Evolutionary conservation across 2,888 invertebrate species (phyloP).

Genomic region (Eledone cirrhosa): DNA sequence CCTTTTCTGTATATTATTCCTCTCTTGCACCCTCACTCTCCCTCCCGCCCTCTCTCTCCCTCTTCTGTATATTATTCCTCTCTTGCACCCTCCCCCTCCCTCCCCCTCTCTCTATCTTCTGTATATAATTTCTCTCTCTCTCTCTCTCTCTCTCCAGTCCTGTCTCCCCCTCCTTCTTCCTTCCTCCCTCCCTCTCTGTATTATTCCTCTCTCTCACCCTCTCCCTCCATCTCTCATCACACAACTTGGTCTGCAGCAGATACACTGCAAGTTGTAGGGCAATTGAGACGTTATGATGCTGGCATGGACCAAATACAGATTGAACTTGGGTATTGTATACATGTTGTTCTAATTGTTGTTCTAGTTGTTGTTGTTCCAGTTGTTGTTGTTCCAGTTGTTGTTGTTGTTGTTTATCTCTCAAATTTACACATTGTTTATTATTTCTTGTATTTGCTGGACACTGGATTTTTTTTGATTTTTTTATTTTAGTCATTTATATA

Average conservation of each 20-base stretch:
- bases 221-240: slow-evolving; percentile 6
- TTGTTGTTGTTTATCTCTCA: not conserved
- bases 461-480: too few relatives aligned
- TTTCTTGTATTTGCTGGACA: too few relatives aligned
- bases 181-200: not conserved
- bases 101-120: not conserved
- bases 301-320: slow-evolving; percentile 27
- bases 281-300: slow-evolving; percentile 18
- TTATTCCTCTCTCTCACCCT: not conserved
- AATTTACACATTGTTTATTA: too few relatives aligned
- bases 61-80: not conserved
- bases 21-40: not conserved
- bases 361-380: not conserved
- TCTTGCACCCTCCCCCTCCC: not conserved
- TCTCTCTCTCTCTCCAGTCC: not conserved
- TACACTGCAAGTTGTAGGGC: slow-evolving; percentile 14
- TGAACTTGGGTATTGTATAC: slow-evolving; percentile 19
- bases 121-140: not conserved
- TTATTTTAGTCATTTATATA: too few relatives aligned
- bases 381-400: not conserved
- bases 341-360: not conserved
- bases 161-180: not conserved
- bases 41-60: not conserved
- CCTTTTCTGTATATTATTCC: not conserved
- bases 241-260: slow-evolving; percentile 22